Base-by-base conservation (phyloP, 2,888 invertebrate genomes). In the Taenaris catops region DNA sequence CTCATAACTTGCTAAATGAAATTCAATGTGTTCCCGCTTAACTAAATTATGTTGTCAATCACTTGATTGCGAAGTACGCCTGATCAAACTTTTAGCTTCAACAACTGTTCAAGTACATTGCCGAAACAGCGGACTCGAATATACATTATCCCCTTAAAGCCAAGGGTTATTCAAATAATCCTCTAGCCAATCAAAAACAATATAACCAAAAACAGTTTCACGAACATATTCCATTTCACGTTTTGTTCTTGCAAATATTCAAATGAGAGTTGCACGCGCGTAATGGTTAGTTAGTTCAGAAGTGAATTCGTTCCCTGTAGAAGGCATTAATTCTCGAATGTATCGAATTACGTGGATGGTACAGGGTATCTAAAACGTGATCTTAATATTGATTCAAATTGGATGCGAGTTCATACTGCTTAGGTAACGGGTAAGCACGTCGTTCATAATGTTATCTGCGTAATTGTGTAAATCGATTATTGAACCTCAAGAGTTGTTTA, bases 231-330 rank as follows among this genome's bases (percentile, higher is more conserved):
- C 37, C 52, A 62, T 67, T 58, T 58, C 65, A 54, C 55, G 61
- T 69, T 73, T 68, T 63, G 60, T 71, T 51, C 61, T 58, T 65
- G 56, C 58, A 58, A 65, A 74, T 74, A 80, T 80, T 74, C 74
- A 80, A 79, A 79, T 72, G 53, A 48, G 53, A 58, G 59, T 66
- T 69, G 70, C 72, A 66, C 67, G 63, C 61, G 49, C 44, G 76
- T 62, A 66, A 78, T 67, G 81, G 75, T 79, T 79, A 69, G 74
- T 76, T 79, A 75, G 63, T 54, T 59, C 54, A 50, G 62, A 61
- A 63, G 74, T 70, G 64, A 64, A 64, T 63, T 58, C 62, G 55
- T 48, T 43, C 39, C 35, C 48, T 47, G 35, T 33, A 38, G 46
- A 38, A 37, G 36, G 68, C 68, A 63, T 70, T 76, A 78, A 79